Percentiles rank a stretch among this genome's conserved stretches.
phyloP scores from a whole-genome alignment of 37 sponge, comb jelly and placozoan genomes.

The Mnemiopsis leidyi region DNA sequence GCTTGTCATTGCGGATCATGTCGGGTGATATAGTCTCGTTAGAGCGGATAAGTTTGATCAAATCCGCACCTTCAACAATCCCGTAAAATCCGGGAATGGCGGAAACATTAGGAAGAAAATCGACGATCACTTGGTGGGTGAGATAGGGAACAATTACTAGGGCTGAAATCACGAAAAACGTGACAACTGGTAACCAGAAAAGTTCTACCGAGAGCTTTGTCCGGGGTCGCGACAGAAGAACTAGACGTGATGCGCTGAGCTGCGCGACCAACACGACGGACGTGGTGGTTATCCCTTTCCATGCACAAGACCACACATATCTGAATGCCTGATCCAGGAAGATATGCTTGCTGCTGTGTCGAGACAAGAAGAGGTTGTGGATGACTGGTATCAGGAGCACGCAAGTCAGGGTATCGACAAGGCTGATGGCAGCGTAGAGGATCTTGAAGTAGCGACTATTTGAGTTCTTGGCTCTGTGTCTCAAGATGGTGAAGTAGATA shows the following conservation, averaged over 20 bases:
- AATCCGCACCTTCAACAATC: neutral
- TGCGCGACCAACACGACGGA: neutral
- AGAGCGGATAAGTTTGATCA: neutral
- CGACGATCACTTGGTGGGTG: neutral
- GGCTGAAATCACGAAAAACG: neutral
- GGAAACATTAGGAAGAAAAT: neutral
- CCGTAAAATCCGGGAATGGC: neutral
- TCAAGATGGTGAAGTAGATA: neutral
- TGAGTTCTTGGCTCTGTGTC: neutral
- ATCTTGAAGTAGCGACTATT: neutral
- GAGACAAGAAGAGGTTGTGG: neutral
- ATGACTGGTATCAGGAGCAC: neutral
- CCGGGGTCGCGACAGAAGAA: neutral
- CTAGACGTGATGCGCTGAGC: neutral
- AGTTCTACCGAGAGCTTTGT: neutral
- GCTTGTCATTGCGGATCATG: neutral
- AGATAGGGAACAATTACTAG: neutral
- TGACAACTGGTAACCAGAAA: neutral
- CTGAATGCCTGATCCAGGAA: neutral
- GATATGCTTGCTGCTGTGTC: neutral
- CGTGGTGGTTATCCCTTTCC: neutral
- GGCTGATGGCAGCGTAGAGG: neutral
- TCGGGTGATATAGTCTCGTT: neutral
- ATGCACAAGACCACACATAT: neutral
- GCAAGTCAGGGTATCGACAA: neutral